These are phyloP conservation scores for Otocyon megalotis DNA, from an alignment of 2,113 vertebrate genomes.

Conservation along the genomic window DNA sequence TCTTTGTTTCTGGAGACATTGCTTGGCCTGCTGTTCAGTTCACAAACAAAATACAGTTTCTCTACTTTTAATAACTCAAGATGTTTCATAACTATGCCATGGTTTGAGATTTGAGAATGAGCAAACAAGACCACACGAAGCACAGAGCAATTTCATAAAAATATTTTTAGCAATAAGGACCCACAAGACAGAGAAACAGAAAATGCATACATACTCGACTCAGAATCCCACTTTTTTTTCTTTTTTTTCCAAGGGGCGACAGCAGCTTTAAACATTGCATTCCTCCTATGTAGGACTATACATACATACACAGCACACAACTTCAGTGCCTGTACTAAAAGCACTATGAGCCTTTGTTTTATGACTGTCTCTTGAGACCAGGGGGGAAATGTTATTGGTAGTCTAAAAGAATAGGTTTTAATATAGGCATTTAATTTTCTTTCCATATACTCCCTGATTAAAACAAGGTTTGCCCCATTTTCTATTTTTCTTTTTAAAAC, in stretches of 20 bases:
- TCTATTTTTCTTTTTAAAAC: slow-evolving; percentile 56
- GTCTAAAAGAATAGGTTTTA: slow-evolving; percentile 78
- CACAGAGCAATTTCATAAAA: slow-evolving; percentile 68
- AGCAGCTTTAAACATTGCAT: slow-evolving; percentile 9
- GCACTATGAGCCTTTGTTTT: slow-evolving; percentile 30
- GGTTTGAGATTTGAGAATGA: slow-evolving; percentile 73
- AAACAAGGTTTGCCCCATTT: slow-evolving; percentile 79
- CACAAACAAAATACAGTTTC: slow-evolving; percentile 75
- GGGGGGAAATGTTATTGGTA: slow-evolving; percentile 69
- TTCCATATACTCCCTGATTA: slow-evolving; percentile 78
- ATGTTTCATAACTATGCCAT: slow-evolving; percentile 74
- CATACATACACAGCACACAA: background rate
- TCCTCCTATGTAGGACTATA: background rate
- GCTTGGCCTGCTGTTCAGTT: slow-evolving; percentile 76
- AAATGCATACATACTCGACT: slow-evolving; percentile 67
- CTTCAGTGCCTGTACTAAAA: slow-evolving; percentile 17
- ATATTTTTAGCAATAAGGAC: slow-evolving; percentile 69
- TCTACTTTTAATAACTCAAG: slow-evolving; percentile 76
- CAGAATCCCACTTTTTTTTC: slow-evolving; percentile 1
- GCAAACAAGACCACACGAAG: slow-evolving; percentile 65
- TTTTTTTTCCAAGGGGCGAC: background rate
- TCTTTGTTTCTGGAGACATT: slow-evolving; percentile 72
- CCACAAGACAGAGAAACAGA: slow-evolving; percentile 68
- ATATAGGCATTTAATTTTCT: slow-evolving; percentile 75
- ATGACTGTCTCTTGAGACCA: slow-evolving; percentile 58